A percentile compares a stretch with the other conserved stretches of the same genome.
phyloP scores from a whole-genome alignment of 2,888 invertebrate genomes.

The Seira musarum region DNA sequence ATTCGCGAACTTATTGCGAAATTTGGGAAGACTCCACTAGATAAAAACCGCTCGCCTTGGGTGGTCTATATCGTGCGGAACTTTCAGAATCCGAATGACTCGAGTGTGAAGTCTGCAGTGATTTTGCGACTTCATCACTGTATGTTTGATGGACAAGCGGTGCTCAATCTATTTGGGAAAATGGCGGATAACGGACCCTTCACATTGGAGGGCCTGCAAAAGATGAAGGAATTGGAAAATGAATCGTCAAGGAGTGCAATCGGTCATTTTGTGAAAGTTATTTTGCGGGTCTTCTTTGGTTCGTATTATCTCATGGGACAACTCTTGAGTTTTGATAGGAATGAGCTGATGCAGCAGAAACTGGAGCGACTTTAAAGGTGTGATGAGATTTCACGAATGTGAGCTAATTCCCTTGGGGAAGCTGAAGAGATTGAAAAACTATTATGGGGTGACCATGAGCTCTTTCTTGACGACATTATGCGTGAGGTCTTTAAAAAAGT shows the following conservation, averaged over 20 bases:
- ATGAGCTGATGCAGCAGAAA: slow-evolving; percentile 14
- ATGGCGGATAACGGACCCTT: slow-evolving; percentile 42
- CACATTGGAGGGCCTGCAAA: background rate
- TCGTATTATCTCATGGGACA: slow-evolving; percentile 39
- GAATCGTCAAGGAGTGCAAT: background rate
- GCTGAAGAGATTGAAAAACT: slow-evolving; percentile 36
- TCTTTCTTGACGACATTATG: slow-evolving; percentile 19
- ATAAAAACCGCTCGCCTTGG: slow-evolving; percentile 37
- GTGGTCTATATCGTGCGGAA: slow-evolving; percentile 35
- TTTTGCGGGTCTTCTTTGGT: no score
- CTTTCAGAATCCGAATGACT: slow-evolving; percentile 13
- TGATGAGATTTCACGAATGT: slow-evolving; percentile 40
- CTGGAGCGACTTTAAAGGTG: slow-evolving; percentile 15
- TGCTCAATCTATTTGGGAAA: slow-evolving; percentile 27
- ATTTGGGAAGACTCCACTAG: slow-evolving; percentile 23
- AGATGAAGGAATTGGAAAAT: background rate
- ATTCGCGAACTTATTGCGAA: slow-evolving; percentile 1
- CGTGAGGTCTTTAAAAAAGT: slow-evolving; percentile 17
- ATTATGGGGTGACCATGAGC: slow-evolving; percentile 23
- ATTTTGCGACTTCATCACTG: slow-evolving; percentile 39
- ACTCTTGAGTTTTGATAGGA: slow-evolving; percentile 30
- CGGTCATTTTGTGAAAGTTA: background rate
- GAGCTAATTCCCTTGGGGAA: slow-evolving; percentile 26
- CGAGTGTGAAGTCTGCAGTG: slow-evolving; percentile 35
- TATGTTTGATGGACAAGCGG: slow-evolving; percentile 43